Evolutionary conservation across 1,140 invertebrate genomes (phyloP).

Genomic region (Chironomus striatipennis): DNA sequence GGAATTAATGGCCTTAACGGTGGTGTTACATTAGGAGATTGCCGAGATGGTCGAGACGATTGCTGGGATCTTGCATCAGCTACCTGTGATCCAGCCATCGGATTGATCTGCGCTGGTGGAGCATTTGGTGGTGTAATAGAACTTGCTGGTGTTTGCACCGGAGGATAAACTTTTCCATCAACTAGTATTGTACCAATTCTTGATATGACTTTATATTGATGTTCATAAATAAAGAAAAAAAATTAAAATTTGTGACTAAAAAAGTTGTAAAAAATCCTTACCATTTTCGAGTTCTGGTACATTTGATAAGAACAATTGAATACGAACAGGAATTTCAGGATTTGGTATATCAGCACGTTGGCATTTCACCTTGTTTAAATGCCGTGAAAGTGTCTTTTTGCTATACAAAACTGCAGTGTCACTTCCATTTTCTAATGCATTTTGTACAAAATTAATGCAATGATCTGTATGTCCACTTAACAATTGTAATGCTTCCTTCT

Average conservation of each 20-base stretch:
- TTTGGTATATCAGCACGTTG: conserved; percentile 72
- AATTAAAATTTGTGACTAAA: conserved; percentile 24
- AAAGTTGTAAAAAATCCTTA: conserved; percentile 34
- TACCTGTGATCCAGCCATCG: conserved; percentile 21
- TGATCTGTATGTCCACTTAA: conserved; percentile 75
- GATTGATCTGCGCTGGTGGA: conserved; percentile 19
- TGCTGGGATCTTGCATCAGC: conserved; percentile 33
- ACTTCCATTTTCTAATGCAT: conserved; percentile 66
- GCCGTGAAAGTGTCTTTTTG: conserved; percentile 65
- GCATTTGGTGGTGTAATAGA: conserved; percentile 25
- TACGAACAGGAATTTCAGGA: conserved; percentile 73
- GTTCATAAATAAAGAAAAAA: not conserved
- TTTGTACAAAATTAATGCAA: conserved; percentile 72
- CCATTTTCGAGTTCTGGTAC: conserved; percentile 67
- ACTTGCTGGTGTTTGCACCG: conserved; percentile 32
- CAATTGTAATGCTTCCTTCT: conserved; percentile 68
- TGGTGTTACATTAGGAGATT: conserved; percentile 39
- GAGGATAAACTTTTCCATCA: conserved; percentile 52
- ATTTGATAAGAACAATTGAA: conserved; percentile 65
- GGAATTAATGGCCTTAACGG: conserved; percentile 39
- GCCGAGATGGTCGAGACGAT: conserved; percentile 43
- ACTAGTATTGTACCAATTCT: conserved; percentile 67
- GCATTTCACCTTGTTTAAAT: conserved; percentile 69
- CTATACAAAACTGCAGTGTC: conserved; percentile 76
- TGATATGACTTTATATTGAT: conserved; percentile 59